These are phyloP conservation scores for Diploscapter pachys DNA, from an alignment of 1,140 invertebrate genomes.

Conservation along the genomic window DNA sequence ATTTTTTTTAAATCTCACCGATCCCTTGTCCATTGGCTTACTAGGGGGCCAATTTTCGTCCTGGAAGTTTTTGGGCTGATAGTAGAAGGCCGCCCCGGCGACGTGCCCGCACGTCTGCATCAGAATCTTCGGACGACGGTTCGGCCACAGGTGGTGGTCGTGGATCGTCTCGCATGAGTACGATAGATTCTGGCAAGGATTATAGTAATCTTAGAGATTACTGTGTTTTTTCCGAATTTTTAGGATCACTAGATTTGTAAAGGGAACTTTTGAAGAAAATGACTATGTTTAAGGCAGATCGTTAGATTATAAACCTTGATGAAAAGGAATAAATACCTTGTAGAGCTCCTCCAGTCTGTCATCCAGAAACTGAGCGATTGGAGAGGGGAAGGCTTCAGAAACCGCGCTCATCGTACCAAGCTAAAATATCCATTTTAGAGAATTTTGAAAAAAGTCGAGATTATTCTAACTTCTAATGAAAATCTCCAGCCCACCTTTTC, in stretches of 20 bases:
- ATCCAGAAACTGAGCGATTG: constrained; percentile 38
- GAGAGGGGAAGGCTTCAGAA: constrained; percentile 25
- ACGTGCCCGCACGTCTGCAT: constrained; percentile 45
- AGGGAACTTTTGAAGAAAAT: constrained; percentile 7
- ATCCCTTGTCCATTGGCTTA: constrained; percentile 20
- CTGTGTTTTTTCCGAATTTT: background rate
- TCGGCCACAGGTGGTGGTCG: constrained; percentile 39
- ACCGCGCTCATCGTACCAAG: constrained; percentile 29
- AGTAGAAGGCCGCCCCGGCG: constrained; percentile 40
- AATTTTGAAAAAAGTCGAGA: background rate
- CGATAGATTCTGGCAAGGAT: constrained; percentile 10
- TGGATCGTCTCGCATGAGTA: constrained; percentile 36
- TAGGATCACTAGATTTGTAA: constrained; percentile 12
- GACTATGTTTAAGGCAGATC: background rate
- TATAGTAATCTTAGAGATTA: constrained; percentile 2
- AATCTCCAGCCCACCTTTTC: constrained; percentile 11
- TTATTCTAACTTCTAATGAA: background rate
- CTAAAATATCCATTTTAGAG: constrained; percentile 9
- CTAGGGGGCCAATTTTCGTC: constrained; percentile 10
- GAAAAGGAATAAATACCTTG: constrained; percentile 23
- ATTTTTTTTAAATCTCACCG: constrained; percentile 6
- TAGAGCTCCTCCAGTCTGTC: constrained; percentile 21
- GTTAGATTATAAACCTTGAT: too few relatives aligned
- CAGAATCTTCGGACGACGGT: constrained; percentile 42
- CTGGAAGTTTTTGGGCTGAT: constrained; percentile 26